These are phyloP conservation scores for Ivindomyrus marchei DNA, from an alignment of 2,113 vertebrate species.

Conservation along the genomic window DNA sequence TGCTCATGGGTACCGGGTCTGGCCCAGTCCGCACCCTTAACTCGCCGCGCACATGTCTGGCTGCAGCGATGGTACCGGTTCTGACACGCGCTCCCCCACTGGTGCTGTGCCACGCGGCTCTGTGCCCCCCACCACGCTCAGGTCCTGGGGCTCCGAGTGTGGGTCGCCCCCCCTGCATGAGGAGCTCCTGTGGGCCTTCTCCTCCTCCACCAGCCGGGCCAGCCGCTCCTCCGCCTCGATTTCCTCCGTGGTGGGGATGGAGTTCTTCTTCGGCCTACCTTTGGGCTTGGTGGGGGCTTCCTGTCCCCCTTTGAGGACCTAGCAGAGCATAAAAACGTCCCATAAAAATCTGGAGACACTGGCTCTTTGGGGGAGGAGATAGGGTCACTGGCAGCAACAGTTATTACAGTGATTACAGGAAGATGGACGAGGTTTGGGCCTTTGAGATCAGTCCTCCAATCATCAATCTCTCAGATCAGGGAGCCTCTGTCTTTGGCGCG, in stretches of 20 bases:
- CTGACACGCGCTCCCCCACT: background rate
- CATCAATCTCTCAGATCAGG: constrained; percentile 51
- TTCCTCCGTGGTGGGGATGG: constrained; percentile 93
- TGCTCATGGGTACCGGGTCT: constrained; percentile 36
- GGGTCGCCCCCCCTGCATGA: constrained; percentile 25
- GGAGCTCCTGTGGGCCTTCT: constrained; percentile 19
- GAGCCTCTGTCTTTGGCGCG: constrained; percentile 41
- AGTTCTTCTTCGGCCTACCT: constrained; percentile 97
- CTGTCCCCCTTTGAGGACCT: constrained; percentile 97
- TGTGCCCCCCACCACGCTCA: constrained; percentile 30
- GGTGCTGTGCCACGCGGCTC: constrained; percentile 40
- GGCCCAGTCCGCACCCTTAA: constrained; percentile 40
- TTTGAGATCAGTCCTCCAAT: constrained; percentile 25
- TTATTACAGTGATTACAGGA: constrained; percentile 63
- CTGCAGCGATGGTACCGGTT: constrained; percentile 35
- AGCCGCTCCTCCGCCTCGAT: constrained; percentile 90
- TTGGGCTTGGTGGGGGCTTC: constrained; percentile 98
- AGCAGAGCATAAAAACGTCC: constrained; percentile 12
- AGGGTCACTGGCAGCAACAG: constrained; percentile 45
- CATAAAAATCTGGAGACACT: constrained; percentile 47
- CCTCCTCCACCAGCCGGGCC: constrained; percentile 62
- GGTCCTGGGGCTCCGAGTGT: constrained; percentile 53
- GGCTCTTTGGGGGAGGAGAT: background rate
- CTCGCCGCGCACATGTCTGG: constrained; percentile 49
- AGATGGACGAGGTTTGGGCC: constrained; percentile 47